These are phyloP conservation scores for Sigmodon hispidus DNA, from an alignment of 2,113 vertebrate species.

Conservation along the genomic window DNA sequence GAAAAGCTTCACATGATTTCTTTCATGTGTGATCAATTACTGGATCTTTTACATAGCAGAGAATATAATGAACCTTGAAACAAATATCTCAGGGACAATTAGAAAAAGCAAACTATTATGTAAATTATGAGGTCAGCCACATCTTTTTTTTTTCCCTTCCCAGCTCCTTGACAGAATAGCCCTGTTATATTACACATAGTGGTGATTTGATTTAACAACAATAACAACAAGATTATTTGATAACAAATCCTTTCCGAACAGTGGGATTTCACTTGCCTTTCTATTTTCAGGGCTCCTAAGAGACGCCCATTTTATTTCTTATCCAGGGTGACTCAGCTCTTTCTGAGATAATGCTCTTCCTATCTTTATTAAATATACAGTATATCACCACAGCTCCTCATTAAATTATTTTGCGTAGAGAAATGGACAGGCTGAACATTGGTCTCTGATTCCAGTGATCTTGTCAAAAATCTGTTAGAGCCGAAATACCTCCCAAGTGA, in stretches of 20 bases:
- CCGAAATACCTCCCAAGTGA: not conserved
- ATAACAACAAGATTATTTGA: not conserved
- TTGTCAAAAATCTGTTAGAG: not conserved
- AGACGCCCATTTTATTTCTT: not conserved
- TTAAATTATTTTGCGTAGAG: slow-evolving; percentile 13
- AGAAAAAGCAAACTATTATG: not conserved
- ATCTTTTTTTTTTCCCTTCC: not conserved
- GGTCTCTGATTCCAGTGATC: not conserved
- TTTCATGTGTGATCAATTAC: not conserved
- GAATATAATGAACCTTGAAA: not conserved
- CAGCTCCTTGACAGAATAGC: not conserved
- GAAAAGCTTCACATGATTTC: not conserved
- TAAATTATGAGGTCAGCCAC: not conserved
- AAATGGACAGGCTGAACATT: not conserved
- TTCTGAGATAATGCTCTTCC: too few relatives aligned
- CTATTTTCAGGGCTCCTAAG: not conserved
- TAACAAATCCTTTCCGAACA: not conserved
- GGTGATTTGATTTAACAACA: not conserved
- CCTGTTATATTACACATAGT: not conserved
- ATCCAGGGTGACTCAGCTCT: not conserved
- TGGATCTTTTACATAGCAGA: not conserved
- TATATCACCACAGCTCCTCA: too few relatives aligned
- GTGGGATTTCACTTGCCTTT: not conserved
- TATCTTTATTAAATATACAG: too few relatives aligned
- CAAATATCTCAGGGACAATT: not conserved